phyloP scores from a whole-genome alignment of 2,797 vertebrate genomes.

The Anas bahamensis region DNA sequence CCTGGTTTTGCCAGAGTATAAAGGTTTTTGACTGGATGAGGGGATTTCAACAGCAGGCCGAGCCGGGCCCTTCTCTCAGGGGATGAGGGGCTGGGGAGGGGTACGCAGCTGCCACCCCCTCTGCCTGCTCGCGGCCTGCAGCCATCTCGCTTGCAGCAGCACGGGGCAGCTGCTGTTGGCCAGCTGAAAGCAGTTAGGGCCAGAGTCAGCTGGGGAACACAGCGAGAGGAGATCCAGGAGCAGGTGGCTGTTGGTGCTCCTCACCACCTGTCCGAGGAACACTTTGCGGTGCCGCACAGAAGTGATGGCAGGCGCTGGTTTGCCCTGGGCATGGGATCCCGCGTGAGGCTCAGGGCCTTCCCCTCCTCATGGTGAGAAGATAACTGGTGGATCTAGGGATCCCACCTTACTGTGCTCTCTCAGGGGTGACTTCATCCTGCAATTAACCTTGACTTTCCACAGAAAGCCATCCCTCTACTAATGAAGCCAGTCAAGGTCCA shows the following conservation, averaged over 20 bases:
- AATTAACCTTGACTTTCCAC: background rate
- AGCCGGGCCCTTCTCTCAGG: accelerated
- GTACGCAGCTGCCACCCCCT: background rate
- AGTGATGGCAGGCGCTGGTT: background rate
- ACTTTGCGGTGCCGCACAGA: background rate
- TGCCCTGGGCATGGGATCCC: background rate
- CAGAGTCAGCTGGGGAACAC: constrained; percentile 7
- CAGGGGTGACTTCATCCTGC: background rate
- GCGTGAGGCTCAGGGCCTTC: background rate
- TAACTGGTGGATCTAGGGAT: background rate
- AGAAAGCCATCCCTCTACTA: background rate
- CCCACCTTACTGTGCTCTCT: background rate
- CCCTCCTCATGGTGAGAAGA: accelerated
- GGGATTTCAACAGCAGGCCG: background rate
- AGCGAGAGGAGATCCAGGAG: constrained; percentile 17
- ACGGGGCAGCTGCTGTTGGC: background rate
- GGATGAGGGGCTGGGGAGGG: background rate
- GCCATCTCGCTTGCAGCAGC: background rate
- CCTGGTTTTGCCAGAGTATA: background rate
- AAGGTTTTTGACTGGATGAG: background rate
- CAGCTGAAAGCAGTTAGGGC: constrained; percentile 31
- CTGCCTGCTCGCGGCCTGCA: background rate
- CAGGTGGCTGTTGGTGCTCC: constrained; percentile 36
- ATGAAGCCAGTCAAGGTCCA: background rate
- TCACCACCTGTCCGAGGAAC: constrained; percentile 5